phyloP scores from a whole-genome alignment of 2,113 vertebrate genomes.

The Arizona elegans region DNA sequence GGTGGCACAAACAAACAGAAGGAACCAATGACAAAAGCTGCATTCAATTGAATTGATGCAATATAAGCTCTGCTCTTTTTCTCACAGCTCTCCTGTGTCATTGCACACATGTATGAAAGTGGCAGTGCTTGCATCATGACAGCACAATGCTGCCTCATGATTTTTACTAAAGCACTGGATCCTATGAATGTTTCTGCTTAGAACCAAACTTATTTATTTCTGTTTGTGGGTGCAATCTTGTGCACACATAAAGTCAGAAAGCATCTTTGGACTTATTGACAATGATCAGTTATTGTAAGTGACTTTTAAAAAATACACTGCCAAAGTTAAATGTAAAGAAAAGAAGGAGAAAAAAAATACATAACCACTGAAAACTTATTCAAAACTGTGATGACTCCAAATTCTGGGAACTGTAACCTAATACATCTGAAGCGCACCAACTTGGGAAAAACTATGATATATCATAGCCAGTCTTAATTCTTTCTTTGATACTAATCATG shows the following conservation, averaged over 20 bases:
- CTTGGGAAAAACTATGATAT: neutral
- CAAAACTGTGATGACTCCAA: neutral
- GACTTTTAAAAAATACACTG: neutral
- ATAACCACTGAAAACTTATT: neutral
- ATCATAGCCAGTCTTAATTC: neutral
- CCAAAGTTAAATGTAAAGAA: neutral
- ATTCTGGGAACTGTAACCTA: neutral
- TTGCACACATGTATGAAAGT: neutral
- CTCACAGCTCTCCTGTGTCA: neutral
- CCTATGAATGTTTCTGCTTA: neutral
- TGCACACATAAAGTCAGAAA: neutral
- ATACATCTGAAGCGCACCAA: neutral
- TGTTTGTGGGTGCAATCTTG: neutral
- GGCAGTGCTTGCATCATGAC: neutral
- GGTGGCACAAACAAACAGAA: neutral
- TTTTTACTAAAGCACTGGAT: neutral
- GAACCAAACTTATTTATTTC: neutral
- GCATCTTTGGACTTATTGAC: neutral
- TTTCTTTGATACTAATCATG: neutral
- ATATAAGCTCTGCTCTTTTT: neutral
- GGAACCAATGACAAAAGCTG: neutral
- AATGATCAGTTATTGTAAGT: neutral
- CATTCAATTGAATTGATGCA: neutral
- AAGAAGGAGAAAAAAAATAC: neutral
- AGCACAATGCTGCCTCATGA: neutral